phyloP scores from a whole-genome alignment of 2,113 vertebrate genomes.

The Penelope pileata region DNA sequence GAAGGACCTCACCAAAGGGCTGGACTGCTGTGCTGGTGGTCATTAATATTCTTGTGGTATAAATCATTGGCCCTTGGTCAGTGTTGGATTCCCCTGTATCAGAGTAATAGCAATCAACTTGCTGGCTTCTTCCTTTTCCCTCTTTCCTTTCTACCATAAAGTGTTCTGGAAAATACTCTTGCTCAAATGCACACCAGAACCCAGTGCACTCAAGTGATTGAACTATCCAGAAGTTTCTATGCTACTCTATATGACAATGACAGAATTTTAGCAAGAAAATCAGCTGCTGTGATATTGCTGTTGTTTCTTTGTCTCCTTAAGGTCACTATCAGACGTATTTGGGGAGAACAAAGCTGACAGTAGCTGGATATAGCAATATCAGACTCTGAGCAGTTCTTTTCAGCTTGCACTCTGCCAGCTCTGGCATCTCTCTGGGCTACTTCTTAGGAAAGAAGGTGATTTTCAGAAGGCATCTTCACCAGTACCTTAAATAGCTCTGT shows the following conservation, averaged over 20 bases:
- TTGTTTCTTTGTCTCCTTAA: neutral
- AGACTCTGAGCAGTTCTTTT: neutral
- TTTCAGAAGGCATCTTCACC: neutral
- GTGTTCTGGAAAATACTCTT: slow-evolving; percentile 31
- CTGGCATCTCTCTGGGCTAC: neutral
- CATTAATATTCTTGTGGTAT: slow-evolving; percentile 57
- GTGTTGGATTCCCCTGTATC: slow-evolving; percentile 5
- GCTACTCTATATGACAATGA: neutral
- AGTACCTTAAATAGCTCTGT: neutral
- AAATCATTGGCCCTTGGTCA: slow-evolving; percentile 30
- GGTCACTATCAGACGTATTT: neutral
- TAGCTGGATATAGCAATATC: neutral
- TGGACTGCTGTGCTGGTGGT: neutral
- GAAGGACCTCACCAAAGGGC: slow-evolving; percentile 10
- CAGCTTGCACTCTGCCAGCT: neutral
- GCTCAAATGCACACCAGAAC: neutral
- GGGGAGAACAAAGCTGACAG: neutral
- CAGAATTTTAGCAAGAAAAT: neutral
- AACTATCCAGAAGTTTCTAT: neutral
- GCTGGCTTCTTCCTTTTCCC: neutral
- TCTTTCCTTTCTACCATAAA: neutral
- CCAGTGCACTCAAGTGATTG: neutral
- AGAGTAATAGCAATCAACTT: slow-evolving; percentile 24
- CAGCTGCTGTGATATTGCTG: neutral
- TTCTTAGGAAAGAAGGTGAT: neutral